Evolutionary conservation across 2,797 vertebrate genomes (phyloP).

Genomic region (Gephyroberyx darwinii): DNA sequence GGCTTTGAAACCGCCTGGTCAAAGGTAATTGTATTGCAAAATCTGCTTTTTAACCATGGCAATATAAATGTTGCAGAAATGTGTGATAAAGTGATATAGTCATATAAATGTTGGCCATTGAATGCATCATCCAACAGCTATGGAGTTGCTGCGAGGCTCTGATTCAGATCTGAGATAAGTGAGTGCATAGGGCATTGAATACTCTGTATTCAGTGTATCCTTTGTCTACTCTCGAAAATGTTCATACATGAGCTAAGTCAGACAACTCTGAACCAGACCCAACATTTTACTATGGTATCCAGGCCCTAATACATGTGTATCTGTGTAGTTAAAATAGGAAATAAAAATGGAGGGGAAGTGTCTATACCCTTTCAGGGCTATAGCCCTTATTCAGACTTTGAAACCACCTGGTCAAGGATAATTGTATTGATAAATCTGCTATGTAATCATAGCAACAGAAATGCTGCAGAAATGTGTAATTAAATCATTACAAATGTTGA

Average conservation of each 20-base stretch:
- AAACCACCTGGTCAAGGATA: conserved; percentile 3
- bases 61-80: conserved; percentile 6
- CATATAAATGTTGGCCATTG: background rate
- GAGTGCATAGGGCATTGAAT: conserved; percentile 1
- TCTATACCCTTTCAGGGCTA: no score
- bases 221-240: no score
- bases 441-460: conserved; percentile 6
- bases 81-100: conserved; percentile 13
- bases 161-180: background rate
- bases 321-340: no score
- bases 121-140: background rate
- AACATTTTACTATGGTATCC: no score
- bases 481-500: conserved; percentile 15
- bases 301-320: no score
- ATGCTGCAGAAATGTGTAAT: conserved; percentile 4
- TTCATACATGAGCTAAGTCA: no score
- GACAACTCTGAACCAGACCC: no score
- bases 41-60: conserved; percentile 14
- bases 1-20: conserved; percentile 12
- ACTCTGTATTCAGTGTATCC: no score
- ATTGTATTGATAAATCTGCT: conserved; percentile 28
- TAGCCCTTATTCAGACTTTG: conserved; percentile 27
- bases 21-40: conserved; percentile 17
- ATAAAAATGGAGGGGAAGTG: no score
- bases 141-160: background rate